These are phyloP conservation scores for Synergus laeviventris DNA, from an alignment of 2,888 invertebrate species.

Conservation along the genomic window DNA sequence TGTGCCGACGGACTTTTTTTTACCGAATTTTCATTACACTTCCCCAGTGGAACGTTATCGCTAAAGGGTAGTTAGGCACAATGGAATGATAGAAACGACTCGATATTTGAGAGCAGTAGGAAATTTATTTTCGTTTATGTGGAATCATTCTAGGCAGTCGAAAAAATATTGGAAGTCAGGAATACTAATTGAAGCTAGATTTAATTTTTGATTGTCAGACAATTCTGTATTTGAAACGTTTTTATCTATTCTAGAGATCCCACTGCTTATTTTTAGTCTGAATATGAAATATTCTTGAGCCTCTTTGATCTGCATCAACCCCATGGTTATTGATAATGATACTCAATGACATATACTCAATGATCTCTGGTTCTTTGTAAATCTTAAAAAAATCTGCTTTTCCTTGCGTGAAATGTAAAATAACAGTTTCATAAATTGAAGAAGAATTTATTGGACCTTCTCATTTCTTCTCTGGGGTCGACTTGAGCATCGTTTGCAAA, in stretches of 20 bases:
- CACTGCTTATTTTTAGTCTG: no score
- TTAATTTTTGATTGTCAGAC: background rate
- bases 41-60: background rate
- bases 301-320: background rate
- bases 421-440: slow-evolving; percentile 70
- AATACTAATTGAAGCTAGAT: background rate
- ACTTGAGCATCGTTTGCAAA: background rate
- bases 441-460: slow-evolving; percentile 45
- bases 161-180: background rate
- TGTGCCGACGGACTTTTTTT: slow-evolving; percentile 42
- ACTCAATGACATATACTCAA: background rate
- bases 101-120: background rate
- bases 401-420: slow-evolving; percentile 58
- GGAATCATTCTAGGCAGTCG: background rate
- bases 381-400: slow-evolving; percentile 61
- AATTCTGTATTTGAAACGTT: background rate
- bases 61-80: background rate
- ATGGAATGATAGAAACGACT: background rate
- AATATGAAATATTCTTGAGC: background rate
- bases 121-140: background rate
- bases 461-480: background rate
- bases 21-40: slow-evolving; percentile 29
- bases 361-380: background rate
- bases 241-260: no score
- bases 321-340: background rate